Evolutionary conservation across 2,888 invertebrate genomes (phyloP).

Genomic region (Helicoverpa assulta): DNA sequence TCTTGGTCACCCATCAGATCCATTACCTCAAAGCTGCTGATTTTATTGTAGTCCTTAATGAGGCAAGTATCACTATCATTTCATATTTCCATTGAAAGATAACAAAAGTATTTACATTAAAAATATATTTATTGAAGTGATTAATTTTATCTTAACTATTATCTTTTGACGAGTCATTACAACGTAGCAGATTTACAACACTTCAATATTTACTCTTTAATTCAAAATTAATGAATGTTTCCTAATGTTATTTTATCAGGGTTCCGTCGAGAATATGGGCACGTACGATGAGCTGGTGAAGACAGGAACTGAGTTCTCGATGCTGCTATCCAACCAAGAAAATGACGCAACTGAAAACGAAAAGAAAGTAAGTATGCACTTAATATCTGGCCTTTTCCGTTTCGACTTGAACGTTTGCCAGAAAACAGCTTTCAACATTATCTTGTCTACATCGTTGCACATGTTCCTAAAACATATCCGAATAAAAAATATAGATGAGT

Average conservation of each 20-base stretch:
- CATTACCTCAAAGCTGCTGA: constrained; percentile 90
- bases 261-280: constrained; percentile 90
- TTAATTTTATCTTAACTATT: constrained; percentile 34
- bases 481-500: constrained; percentile 16
- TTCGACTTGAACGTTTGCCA: constrained; percentile 46
- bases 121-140: constrained; percentile 25
- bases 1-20: constrained; percentile 96
- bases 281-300: constrained; percentile 89
- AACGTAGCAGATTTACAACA: constrained; percentile 13
- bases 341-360: constrained; percentile 65
- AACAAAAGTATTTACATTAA: constrained; percentile 15
- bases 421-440: constrained; percentile 35
- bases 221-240: background rate
- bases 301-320: constrained; percentile 87
- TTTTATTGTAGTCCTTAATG: constrained; percentile 90
- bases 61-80: constrained; percentile 66
- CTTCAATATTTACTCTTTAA: constrained; percentile 7
- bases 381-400: constrained; percentile 13
- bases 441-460: constrained; percentile 37
- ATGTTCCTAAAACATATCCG: constrained; percentile 22
- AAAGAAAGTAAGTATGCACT: constrained; percentile 57
- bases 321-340: constrained; percentile 74
- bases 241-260: constrained; percentile 75
- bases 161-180: constrained; percentile 27
- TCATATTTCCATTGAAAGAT: constrained; percentile 10